These are phyloP conservation scores for Eulemur macaco DNA, from an alignment of 2,113 vertebrate species.

Conservation along the genomic window DNA sequence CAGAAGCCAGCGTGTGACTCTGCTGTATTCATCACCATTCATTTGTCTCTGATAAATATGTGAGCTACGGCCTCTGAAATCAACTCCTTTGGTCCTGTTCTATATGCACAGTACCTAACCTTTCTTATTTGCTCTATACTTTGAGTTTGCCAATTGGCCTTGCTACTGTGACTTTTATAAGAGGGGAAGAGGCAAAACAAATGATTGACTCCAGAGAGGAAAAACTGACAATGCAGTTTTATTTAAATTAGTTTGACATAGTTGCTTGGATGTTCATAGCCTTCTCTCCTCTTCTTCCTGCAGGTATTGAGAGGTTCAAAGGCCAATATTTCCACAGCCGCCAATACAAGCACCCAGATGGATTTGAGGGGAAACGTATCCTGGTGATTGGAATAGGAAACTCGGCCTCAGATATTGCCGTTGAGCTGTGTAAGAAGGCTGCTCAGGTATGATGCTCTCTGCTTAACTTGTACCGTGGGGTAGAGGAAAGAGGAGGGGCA, in stretches of 20 bases:
- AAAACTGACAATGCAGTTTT: not conserved
- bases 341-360: conserved; percentile 85
- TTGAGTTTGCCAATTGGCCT: not conserved
- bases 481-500: not conserved
- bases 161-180: not conserved
- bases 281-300: conserved; percentile 43
- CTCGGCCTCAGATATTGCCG: conserved; percentile 87
- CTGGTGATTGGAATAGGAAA: conserved; percentile 89
- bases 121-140: not conserved
- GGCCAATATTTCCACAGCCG: conserved; percentile 87
- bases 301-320: conserved; percentile 87
- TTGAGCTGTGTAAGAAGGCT: conserved; percentile 86
- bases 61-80: not conserved
- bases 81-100: not conserved
- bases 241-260: not conserved
- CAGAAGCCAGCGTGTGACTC: not conserved
- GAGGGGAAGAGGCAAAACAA: not conserved
- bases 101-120: not conserved
- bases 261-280: not conserved
- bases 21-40: not conserved
- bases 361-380: conserved; percentile 85
- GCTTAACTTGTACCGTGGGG: not conserved
- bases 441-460: conserved; percentile 80
- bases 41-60: not conserved
- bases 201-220: not conserved